These are phyloP conservation scores for Luidia sarsii DNA, from an alignment of 53 echinoderm and acorn worm species.

Conservation along the genomic window DNA sequence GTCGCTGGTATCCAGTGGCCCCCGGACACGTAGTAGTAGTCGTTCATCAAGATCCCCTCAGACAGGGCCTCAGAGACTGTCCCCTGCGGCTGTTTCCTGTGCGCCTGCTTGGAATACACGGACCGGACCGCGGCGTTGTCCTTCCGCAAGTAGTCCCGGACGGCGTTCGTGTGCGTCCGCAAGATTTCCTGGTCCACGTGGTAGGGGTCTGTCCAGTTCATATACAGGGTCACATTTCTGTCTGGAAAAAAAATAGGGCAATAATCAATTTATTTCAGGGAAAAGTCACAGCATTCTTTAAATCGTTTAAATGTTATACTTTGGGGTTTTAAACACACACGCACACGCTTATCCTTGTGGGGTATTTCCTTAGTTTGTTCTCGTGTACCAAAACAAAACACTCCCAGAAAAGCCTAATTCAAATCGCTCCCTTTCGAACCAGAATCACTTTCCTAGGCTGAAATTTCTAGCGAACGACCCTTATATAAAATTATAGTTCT, in stretches of 20 bases:
- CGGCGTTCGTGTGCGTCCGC: constrained; percentile 21
- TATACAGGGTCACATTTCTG: constrained; percentile 63
- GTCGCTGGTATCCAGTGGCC: constrained; percentile 87
- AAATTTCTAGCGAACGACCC: too few relatives aligned
- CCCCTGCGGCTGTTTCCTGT: constrained; percentile 2
- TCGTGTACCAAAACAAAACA: too few relatives aligned
- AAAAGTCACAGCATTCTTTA: too few relatives aligned
- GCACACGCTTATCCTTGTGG: too few relatives aligned
- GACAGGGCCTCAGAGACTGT: constrained; percentile 48
- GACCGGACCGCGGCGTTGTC: constrained; percentile 20
- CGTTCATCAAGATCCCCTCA: constrained; percentile 60
- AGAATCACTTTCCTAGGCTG: too few relatives aligned
- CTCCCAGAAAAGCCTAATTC: too few relatives aligned
- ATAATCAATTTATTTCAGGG: too few relatives aligned
- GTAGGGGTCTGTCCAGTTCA: constrained; percentile 63
- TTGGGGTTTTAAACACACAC: too few relatives aligned
- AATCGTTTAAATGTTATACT: too few relatives aligned
- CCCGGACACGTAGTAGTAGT: constrained; percentile 74
- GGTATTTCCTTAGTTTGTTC: too few relatives aligned
- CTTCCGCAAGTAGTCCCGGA: background rate
- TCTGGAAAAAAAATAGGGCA: constrained; percentile 50
- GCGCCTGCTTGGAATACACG: background rate
- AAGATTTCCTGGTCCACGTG: constrained; percentile 68
- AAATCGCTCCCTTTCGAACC: too few relatives aligned
- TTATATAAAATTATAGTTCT: too few relatives aligned